Percentiles rank a stretch among this genome's conserved stretches.
Evolutionary conservation across 2,113 vertebrate species (phyloP).

Genomic region (Dipodomys stephensi): DNA sequence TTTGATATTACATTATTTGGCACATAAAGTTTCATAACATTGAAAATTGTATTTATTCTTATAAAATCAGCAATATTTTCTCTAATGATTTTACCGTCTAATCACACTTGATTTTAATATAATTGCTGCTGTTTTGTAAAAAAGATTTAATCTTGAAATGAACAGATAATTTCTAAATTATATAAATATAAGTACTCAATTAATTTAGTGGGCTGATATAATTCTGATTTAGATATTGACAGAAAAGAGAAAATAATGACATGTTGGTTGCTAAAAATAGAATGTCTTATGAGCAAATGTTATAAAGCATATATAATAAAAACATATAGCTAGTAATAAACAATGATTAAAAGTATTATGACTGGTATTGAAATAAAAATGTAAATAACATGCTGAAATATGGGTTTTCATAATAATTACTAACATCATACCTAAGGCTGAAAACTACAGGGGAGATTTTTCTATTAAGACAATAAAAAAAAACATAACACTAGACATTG

Average conservation of each 20-base stretch:
- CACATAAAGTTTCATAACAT: conserved; percentile 65
- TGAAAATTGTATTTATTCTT: conserved; percentile 59
- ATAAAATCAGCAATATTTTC: conserved; percentile 42
- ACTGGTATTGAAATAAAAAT: not conserved
- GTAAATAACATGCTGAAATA: not conserved
- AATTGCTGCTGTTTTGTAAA: not conserved
- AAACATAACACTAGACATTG: not conserved
- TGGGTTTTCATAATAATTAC: not conserved
- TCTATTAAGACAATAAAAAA: not conserved
- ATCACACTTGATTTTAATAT: conserved; percentile 40
- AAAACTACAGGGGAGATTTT: conserved; percentile 3
- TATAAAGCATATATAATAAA: not conserved
- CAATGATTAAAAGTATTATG: not conserved
- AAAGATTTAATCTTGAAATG: conserved; percentile 33
- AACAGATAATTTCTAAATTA: conserved; percentile 52
- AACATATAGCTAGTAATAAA: conserved; percentile 19
- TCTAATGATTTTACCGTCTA: conserved; percentile 16
- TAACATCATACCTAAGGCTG: not conserved
- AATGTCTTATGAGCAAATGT: not conserved
- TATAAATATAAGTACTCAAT: conserved; percentile 29
- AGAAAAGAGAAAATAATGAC: conserved; percentile 35
- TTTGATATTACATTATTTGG: conserved; percentile 66
- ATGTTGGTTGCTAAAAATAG: conserved; percentile 23
- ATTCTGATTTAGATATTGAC: conserved; percentile 47
- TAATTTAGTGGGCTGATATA: conserved; percentile 53